A percentile compares a stretch with the other conserved stretches of the same genome.
phyloP scores from a whole-genome alignment of 2,888 invertebrate genomes.

The Cacoxenus indagator region DNA sequence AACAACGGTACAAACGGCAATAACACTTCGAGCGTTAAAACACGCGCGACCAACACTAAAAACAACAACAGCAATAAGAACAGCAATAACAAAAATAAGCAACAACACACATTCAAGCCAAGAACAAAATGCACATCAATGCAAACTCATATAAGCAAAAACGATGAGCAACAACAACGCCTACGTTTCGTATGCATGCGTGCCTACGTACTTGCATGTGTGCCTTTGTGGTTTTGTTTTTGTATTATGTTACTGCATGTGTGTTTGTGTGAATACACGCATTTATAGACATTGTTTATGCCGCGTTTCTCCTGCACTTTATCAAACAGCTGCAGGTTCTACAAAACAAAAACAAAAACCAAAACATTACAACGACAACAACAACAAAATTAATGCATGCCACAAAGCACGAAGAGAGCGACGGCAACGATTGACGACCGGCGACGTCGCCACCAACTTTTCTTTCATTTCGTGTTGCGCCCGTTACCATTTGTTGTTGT shows the following conservation, averaged over 20 bases:
- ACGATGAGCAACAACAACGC: neutral
- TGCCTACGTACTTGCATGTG: neutral
- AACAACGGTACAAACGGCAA: conserved; percentile 44
- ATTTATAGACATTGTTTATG: conserved; percentile 55
- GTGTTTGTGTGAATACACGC: conserved; percentile 23
- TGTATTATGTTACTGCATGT: too few relatives aligned
- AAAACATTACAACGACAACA: conserved; percentile 32
- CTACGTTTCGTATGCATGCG: neutral
- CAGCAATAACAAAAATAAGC: too few relatives aligned
- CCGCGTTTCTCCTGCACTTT: conserved; percentile 48
- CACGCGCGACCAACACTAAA: conserved; percentile 44
- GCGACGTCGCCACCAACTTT: conserved; percentile 53
- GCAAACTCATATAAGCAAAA: conserved; percentile 26
- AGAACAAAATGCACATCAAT: conserved; percentile 22
- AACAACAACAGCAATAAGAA: too few relatives aligned
- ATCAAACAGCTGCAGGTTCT: conserved; percentile 45
- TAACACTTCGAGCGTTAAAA: conserved; percentile 58
- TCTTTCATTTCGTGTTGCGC: conserved; percentile 21
- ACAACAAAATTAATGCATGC: neutral
- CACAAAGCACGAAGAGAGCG: neutral
- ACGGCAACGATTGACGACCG: conserved; percentile 37
- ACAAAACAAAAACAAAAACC: conserved; percentile 31
- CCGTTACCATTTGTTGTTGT: neutral
- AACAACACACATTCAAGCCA: neutral
- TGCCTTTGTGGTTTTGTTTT: too few relatives aligned